These are phyloP conservation scores for Hermatobates lingyangjiaoensis DNA, from an alignment of 1,140 invertebrate species.

Conservation along the genomic window DNA sequence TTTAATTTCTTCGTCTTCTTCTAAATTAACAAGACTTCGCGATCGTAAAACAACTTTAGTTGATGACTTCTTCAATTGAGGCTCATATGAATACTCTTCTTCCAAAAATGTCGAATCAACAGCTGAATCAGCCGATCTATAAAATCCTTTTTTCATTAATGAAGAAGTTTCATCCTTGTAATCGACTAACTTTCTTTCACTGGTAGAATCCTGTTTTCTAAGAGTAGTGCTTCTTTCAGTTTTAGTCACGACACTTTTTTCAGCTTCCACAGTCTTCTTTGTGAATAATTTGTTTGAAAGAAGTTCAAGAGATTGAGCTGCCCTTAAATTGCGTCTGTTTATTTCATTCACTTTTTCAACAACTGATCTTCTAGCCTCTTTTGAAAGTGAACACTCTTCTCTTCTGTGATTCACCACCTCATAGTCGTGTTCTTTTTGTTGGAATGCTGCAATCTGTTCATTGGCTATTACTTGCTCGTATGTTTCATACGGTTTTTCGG, in stretches of 20 bases:
- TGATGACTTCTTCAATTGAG: slow-evolving; percentile 12
- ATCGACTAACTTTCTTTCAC: not conserved
- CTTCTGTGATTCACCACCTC: too few relatives aligned
- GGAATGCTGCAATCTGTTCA: too few relatives aligned
- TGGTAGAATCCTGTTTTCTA: not conserved
- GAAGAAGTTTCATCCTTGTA: not conserved
- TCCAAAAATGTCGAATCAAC: slow-evolving; percentile 11
- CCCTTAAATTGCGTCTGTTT: not conserved
- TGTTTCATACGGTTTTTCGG: too few relatives aligned
- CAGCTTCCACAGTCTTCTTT: not conserved
- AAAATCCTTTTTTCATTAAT: not conserved
- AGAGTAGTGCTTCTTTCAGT: not conserved
- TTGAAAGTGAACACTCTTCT: too few relatives aligned
- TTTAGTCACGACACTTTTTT: not conserved
- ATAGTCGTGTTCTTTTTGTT: too few relatives aligned
- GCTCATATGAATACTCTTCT: slow-evolving; percentile 19
- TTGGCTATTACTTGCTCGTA: too few relatives aligned
- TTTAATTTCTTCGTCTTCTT: slow-evolving; percentile 9
- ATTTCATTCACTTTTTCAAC: not conserved
- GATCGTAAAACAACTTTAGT: slow-evolving; percentile 17
- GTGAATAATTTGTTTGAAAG: not conserved
- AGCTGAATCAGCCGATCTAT: not conserved
- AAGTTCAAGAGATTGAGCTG: not conserved
- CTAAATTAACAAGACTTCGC: slow-evolving; percentile 17
- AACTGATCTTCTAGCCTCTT: not conserved